Percentiles rank a stretch among this genome's conserved stretches.
phyloP scores from a whole-genome alignment of 2,888 invertebrate species.

The Vesta saturnalis region DNA sequence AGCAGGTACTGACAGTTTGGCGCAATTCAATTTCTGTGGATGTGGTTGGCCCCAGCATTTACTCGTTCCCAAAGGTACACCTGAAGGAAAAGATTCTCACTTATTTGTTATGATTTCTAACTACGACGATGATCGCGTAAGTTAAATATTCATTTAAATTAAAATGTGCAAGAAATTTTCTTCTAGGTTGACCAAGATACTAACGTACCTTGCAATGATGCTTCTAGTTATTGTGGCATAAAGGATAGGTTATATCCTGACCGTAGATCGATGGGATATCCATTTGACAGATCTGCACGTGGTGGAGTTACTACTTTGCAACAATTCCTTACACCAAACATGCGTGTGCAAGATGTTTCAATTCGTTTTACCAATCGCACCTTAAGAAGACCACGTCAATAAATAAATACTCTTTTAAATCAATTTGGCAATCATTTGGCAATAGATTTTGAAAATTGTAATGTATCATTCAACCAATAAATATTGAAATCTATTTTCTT shows the following conservation, averaged over 20 bases:
- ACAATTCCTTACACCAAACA: constrained; percentile 76
- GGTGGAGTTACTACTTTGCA: constrained; percentile 64
- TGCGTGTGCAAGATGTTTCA: constrained; percentile 69
- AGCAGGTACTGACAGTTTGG: constrained; percentile 62
- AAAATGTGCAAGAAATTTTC: background rate
- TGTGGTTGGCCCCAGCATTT: constrained; percentile 91
- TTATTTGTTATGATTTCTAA: constrained; percentile 10
- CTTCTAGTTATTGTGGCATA: constrained; percentile 79
- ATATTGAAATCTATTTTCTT: no score
- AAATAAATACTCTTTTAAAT: no score
- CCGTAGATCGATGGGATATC: constrained; percentile 81
- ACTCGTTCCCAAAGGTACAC: constrained; percentile 77
- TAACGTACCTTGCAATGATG: constrained; percentile 70
- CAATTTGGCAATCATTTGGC: no score
- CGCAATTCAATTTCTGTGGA: constrained; percentile 82
- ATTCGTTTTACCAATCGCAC: constrained; percentile 69
- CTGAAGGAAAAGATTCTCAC: constrained; percentile 67
- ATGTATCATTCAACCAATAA: no score
- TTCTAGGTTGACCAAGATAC: constrained; percentile 64
- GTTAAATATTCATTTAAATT: background rate
- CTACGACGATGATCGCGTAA: background rate
- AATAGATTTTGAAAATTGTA: no score
- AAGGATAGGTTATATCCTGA: constrained; percentile 80
- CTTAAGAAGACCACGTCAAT: constrained; percentile 44
- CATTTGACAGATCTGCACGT: constrained; percentile 73